Base-by-base conservation (phyloP, 2,888 invertebrate species). In the Aricia artaxerxes region DNA sequence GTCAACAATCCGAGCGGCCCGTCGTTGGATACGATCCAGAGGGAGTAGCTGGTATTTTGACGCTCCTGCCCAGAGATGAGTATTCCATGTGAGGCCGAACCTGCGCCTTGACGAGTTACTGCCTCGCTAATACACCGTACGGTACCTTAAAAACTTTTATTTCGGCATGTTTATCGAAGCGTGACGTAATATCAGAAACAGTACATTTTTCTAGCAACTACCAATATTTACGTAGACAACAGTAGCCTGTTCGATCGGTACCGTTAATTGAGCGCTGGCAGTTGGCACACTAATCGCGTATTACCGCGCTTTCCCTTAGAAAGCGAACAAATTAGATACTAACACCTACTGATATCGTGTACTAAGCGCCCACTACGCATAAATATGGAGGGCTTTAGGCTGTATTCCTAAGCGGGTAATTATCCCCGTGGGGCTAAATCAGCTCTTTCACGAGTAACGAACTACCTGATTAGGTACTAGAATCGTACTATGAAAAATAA, bases 301-400 rank as follows among this genome's bases (percentile, higher is more conserved):
- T 88, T 88, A 87, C 86, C 85, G 86, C 89, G 89, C 92, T 92
- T 92, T 93, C 92, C 90, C 88, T 91, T 92, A 89, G 91, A 93
- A 92, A 92, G 91, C 89, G 90, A 88, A 85, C 77, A 83, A 81
- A 83, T 80, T 82, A 77, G 82, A 80, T 80, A 82, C 53, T 57
- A 31, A 57, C 76, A 35, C 53, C 49, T 53, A 57, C 53, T 35
- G 53, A 6, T 69, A 69, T 24, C 38, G 35, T 31, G 64, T 31
- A 64, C 69, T 13, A 24, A 16, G 16, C 69, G 69, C 69, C 69
- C 35, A 69, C 69, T 61, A 31, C 64, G 16, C 57, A 57, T 57
- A 57, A 57, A 57, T 57, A 57, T 57, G 57, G 57, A 57, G 13
- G 16, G 57, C 16, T 57, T 16, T 4, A 57, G 57, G 57, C 16